Base-by-base conservation (phyloP, 1,140 invertebrate genomes). In the Calosoma granatense region DNA sequence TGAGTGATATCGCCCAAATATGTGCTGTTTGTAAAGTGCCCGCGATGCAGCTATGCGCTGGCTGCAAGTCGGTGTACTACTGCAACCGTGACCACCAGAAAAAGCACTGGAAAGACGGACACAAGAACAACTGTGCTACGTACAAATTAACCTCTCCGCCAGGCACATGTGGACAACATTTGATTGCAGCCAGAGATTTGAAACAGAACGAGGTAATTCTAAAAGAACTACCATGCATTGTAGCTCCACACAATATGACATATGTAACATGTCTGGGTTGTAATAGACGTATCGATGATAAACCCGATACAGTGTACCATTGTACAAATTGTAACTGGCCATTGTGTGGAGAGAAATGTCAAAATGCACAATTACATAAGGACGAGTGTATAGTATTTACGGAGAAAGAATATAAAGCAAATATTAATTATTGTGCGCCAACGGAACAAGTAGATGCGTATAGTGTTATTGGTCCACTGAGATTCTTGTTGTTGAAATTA, bases 11-110 rank as follows among this genome's bases (percentile, higher is more conserved):
- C 6, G 51, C 20, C 6, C 11, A 4, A 19, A 4, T 19, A 20
- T 82, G 80, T 60, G 76, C 76, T 21, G 64, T 81, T 26, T 82
- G 80, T 60, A 71, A 74, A 58, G 70, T 74, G 43, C 72, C 73
- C 52, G 78, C 81, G 1, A 75, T 72, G 20, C 77, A 80, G 61
- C 76, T 78, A 21, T 88, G 86, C 64, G 77, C 77, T 36, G 79
- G 76, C 30, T 88, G 86, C 66, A 78, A 79, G 61, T 67, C 71
- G 1, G 81, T 85, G 1, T 80, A 78, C 62, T 90, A 90, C 68
- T 90, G 87, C 70, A 78, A 78, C 22, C 79, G 79, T 61, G 78
- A 82, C 52, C 86, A 87, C 65, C 86, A 87, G 69, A 82, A 83
- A 67, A 65, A 76, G 26, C 79, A 84, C 63, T 87, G 86, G 87